Evolutionary conservation across 1,140 invertebrate species (phyloP).

Genomic region (Zaprionus africanus): DNA sequence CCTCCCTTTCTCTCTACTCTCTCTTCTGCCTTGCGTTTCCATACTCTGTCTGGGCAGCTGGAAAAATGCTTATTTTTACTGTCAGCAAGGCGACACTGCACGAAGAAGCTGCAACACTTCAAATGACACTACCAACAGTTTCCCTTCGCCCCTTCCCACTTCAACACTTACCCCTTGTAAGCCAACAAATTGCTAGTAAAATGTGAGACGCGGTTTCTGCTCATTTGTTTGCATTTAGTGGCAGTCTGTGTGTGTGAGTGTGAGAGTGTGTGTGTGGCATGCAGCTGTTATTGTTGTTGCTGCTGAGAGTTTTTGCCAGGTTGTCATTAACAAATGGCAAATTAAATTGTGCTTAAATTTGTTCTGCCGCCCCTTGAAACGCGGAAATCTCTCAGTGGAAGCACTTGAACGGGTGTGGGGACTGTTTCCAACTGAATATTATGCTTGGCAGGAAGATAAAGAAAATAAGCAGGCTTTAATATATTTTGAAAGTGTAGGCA

Average conservation of each 20-base stretch:
- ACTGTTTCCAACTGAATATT: not conserved
- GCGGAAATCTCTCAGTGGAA: slow-evolving; percentile 9
- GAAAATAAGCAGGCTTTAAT: not conserved
- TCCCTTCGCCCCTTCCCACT: slow-evolving; percentile 4
- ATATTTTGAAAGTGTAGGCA: not conserved
- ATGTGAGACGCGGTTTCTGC: slow-evolving; percentile 42
- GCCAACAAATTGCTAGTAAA: slow-evolving; percentile 29
- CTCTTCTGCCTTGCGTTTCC: not conserved
- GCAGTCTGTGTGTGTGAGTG: slow-evolving; percentile 26
- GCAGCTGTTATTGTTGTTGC: slow-evolving; percentile 14
- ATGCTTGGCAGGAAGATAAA: not conserved
- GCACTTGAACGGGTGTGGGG: not conserved
- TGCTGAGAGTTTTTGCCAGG: slow-evolving; percentile 46
- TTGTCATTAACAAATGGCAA: slow-evolving; percentile 77
- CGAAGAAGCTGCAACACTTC: slow-evolving; percentile 70
- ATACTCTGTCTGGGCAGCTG: slow-evolving; percentile 45
- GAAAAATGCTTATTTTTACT: slow-evolving; percentile 61
- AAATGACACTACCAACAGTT: slow-evolving; percentile 57
- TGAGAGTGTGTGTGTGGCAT: slow-evolving; percentile 11
- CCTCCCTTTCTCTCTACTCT: slow-evolving; percentile 7
- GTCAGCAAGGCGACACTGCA: slow-evolving; percentile 67
- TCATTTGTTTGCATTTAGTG: slow-evolving; percentile 52
- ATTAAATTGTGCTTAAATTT: slow-evolving; percentile 77
- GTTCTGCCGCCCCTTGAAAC: not conserved
- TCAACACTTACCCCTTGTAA: not conserved